Evolutionary conservation across 2,113 vertebrate genomes (phyloP).

Genomic region (Hippocampus abdominalis): DNA sequence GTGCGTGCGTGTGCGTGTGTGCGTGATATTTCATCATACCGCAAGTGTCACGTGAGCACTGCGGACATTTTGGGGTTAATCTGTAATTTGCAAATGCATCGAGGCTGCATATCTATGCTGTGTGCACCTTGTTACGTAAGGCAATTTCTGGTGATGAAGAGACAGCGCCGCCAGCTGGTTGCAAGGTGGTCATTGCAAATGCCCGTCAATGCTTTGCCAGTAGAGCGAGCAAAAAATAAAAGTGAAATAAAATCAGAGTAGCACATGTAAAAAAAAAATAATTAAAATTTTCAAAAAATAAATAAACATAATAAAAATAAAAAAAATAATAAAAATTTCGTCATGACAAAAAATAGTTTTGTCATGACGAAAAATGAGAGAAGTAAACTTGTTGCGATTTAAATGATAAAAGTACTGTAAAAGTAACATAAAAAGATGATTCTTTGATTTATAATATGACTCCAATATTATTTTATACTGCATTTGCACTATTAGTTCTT

Average conservation of each 20-base stretch:
- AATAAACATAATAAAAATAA: neutral
- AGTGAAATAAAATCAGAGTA: neutral
- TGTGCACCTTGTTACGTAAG: constrained; percentile 39
- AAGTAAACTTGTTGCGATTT: too few relatives aligned
- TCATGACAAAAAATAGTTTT: neutral
- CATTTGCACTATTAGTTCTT: too few relatives aligned
- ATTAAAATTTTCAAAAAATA: neutral
- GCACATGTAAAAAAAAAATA: too few relatives aligned
- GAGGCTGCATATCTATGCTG: constrained; percentile 17
- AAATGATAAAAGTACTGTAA: too few relatives aligned
- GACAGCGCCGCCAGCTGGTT: constrained; percentile 42
- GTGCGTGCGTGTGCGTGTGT: neutral
- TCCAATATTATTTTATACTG: too few relatives aligned
- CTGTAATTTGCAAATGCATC: constrained; percentile 35
- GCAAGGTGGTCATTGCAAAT: neutral
- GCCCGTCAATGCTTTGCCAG: neutral
- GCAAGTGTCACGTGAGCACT: constrained; percentile 3
- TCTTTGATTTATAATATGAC: too few relatives aligned
- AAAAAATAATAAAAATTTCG: neutral
- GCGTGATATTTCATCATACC: neutral
- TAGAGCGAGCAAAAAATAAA: too few relatives aligned
- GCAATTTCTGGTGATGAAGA: neutral
- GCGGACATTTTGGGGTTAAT: constrained; percentile 24
- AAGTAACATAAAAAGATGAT: too few relatives aligned
- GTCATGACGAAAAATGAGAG: too few relatives aligned